phyloP scores from a whole-genome alignment of 2,888 invertebrate species.

The Mythimna impura region DNA sequence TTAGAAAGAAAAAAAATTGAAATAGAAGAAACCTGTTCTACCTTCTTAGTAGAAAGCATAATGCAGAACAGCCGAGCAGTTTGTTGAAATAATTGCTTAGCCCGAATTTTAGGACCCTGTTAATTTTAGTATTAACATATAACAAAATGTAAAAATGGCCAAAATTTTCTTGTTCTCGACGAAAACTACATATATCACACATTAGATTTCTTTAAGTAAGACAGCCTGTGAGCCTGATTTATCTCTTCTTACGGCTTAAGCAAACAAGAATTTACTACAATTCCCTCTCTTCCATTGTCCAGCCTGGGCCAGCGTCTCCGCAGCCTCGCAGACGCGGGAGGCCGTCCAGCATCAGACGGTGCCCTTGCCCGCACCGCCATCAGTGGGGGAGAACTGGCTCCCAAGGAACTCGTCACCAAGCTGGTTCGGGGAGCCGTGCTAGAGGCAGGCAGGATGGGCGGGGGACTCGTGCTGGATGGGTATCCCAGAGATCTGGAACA shows the following conservation, averaged over 20 bases:
- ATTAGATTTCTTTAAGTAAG: too few species aligned
- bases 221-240: too few species aligned
- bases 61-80: background rate
- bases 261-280: background rate
- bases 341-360: slow-evolving; percentile 91
- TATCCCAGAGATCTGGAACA: slow-evolving; percentile 98
- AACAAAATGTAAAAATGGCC: too few species aligned
- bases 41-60: too few species aligned
- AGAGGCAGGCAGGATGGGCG: slow-evolving; percentile 89
- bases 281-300: background rate
- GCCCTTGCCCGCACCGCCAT: slow-evolving; percentile 93
- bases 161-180: too few species aligned
- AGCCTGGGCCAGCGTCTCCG: slow-evolving; percentile 95
- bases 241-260: too few species aligned
- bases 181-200: too few species aligned
- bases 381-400: slow-evolving; percentile 95
- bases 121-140: too few species aligned
- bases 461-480: slow-evolving; percentile 97
- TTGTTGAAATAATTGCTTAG: too few species aligned
- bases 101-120: too few species aligned
- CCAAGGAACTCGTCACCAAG: slow-evolving; percentile 94
- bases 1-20: too few species aligned
- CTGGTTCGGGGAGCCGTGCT: slow-evolving; percentile 93
- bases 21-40: too few species aligned
- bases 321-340: slow-evolving; percentile 92